These are phyloP conservation scores for Peromyscus attwateri DNA, from an alignment of 2,797 vertebrate species.

Conservation along the genomic window DNA sequence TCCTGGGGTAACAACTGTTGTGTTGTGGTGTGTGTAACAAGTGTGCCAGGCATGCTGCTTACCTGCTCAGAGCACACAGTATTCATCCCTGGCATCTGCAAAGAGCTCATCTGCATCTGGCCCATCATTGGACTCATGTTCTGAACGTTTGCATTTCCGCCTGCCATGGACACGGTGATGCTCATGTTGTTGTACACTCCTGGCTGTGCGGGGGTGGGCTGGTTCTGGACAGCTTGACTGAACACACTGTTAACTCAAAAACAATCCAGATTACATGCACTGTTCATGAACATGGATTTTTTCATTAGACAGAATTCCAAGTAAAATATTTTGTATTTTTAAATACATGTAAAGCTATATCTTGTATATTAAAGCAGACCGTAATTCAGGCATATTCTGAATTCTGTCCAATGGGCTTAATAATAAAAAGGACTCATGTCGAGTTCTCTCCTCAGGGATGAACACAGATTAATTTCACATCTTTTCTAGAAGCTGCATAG, in stretches of 20 bases:
- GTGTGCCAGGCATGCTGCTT: slow-evolving; percentile 54
- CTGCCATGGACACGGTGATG: slow-evolving; percentile 98
- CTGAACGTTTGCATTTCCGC: slow-evolving; percentile 91
- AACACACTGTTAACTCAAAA: slow-evolving; percentile 87
- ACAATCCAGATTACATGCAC: slow-evolving; percentile 75
- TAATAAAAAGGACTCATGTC: slow-evolving; percentile 43
- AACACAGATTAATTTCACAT: not conserved
- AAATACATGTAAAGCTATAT: not conserved
- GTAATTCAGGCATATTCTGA: slow-evolving; percentile 57
- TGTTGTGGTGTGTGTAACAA: not conserved
- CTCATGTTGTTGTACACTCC: slow-evolving; percentile 99
- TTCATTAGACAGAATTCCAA: slow-evolving; percentile 40
- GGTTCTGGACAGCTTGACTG: slow-evolving; percentile 91
- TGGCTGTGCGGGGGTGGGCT: slow-evolving; percentile 91
- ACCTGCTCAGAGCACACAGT: slow-evolving; percentile 95
- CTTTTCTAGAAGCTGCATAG: slow-evolving; percentile 56
- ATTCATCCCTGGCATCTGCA: slow-evolving; percentile 92
- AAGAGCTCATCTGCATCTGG: slow-evolving; percentile 93
- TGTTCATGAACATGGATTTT: slow-evolving; percentile 31
- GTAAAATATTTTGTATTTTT: slow-evolving; percentile 25
- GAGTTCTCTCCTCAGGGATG: not conserved
- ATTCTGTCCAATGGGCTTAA: slow-evolving; percentile 42
- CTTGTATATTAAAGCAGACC: slow-evolving; percentile 42
- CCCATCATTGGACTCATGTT: slow-evolving; percentile 94
- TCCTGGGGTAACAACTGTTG: not conserved